phyloP scores from a whole-genome alignment of 2,113 vertebrate genomes.

The Heterochromis multidens region DNA sequence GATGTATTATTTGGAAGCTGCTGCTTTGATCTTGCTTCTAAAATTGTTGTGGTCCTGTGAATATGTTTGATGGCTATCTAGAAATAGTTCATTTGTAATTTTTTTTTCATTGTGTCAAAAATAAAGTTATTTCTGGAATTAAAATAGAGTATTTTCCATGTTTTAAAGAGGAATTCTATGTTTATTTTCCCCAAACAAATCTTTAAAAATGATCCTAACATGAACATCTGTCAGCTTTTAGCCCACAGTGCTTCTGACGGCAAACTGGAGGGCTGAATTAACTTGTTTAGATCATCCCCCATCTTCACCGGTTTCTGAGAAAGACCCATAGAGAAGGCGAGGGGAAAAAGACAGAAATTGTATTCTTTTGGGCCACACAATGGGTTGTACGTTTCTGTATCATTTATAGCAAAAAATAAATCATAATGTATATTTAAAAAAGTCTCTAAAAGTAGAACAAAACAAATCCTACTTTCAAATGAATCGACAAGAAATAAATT shows the following conservation, averaged over 20 bases:
- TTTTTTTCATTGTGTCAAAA: conserved; percentile 16
- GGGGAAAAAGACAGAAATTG: neutral
- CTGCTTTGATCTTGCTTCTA: neutral
- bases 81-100: neutral
- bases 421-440: neutral
- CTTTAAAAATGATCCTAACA: neutral
- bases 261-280: too few relatives aligned
- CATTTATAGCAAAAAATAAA: neutral
- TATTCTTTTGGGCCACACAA: neutral
- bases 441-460: neutral
- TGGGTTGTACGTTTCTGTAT: neutral
- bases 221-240: too few relatives aligned
- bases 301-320: neutral
- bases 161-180: neutral
- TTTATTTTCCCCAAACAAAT: accelerated
- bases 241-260: too few relatives aligned
- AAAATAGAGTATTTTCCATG: neutral
- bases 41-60: conserved; percentile 13
- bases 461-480: neutral
- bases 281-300: too few relatives aligned
- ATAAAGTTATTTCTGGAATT: conserved; percentile 50
- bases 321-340: neutral
- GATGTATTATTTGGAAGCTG: neutral
- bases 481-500: neutral
- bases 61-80: neutral